Evolutionary conservation across 2,113 vertebrate genomes (phyloP), one percentile per base, ranked within the genome.

Genomic region (Natator depressus): DNA sequence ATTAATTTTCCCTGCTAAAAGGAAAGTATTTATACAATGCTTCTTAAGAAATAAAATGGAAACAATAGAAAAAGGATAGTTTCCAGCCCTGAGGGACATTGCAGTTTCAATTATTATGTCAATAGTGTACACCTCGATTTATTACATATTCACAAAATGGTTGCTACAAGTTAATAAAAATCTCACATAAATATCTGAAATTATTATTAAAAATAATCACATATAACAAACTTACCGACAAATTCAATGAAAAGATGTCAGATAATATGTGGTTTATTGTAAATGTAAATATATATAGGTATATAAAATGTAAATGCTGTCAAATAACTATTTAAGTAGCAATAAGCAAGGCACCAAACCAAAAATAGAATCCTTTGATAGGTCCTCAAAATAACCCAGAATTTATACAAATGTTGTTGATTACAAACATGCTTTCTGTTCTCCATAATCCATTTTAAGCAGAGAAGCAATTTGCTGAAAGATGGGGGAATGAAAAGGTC

Each of bases 391-490:
- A 84, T 35, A 88, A 83, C 8, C 11, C 55, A 62, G 24, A 85
- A 94, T 85, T 54, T 84, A 51, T 20, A 93, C 31, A 49, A 90
- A 93, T 90, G 51, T 38, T 53, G 51, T 38, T 88, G 53, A 82
- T 62, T 92, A 89, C 69, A 88, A 75, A 92, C 84, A 92, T 6
- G 29, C 29, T 91, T 95, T 93, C 88, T 96, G 80, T 85, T 95
- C 88, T 87, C 57, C 69, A 42, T 27, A 50, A 19, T 72, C 50
- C 59, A 31, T 69, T 93, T 76, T 57, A 69, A 93, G 55, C 38
- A 92, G 79, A 69, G 75, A 87, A 96, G 91, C 69, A 80, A 84
- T 69, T 82, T 94, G 94, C 91, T 92, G 89, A 93, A 96, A 97
- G 91, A 94, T 85, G 89, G 42, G 62, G 81, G 54, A 94, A 95